A percentile compares a stretch with the other conserved stretches of the same genome.
Conservation (phyloP, 1,140 invertebrate species). For the Triops longicaudatus region DNA sequence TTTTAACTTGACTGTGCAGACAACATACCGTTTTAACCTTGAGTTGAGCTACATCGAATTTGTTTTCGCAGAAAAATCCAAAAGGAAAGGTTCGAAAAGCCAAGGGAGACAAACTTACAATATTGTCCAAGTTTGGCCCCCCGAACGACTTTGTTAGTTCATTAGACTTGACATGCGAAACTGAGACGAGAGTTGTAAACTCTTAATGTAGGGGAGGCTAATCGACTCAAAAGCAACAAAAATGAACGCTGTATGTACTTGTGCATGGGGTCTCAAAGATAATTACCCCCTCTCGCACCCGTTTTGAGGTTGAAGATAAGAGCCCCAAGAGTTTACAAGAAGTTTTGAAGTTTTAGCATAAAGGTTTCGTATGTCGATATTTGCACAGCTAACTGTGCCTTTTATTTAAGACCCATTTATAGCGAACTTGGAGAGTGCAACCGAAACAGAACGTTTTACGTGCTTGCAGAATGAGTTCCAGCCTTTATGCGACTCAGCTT, state of each 20-base stretch:
- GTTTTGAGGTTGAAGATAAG: background rate
- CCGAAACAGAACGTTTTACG: background rate
- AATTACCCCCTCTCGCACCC: background rate
- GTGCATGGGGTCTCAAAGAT: background rate
- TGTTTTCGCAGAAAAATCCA: background rate
- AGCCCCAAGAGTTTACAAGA: background rate
- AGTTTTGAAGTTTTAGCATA: background rate
- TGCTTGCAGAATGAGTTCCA: background rate
- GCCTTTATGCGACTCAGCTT: background rate
- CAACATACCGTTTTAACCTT: too few species aligned
- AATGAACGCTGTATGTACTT: background rate
- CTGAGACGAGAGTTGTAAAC: background rate
- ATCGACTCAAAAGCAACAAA: background rate
- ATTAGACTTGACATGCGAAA: slow-evolving; percentile 12
- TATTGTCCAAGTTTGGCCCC: background rate
- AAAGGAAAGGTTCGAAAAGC: background rate
- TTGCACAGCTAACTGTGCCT: background rate
- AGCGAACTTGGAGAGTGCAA: background rate
- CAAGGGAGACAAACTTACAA: background rate
- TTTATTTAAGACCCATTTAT: background rate
- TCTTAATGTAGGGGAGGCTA: background rate
- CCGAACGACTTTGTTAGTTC: background rate
- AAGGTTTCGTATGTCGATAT: background rate
- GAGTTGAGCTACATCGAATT: too few species aligned
- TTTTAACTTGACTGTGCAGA: too few species aligned